Evolutionary conservation across 2,888 invertebrate genomes (phyloP).

Genomic region (Harpalus rubripes): DNA sequence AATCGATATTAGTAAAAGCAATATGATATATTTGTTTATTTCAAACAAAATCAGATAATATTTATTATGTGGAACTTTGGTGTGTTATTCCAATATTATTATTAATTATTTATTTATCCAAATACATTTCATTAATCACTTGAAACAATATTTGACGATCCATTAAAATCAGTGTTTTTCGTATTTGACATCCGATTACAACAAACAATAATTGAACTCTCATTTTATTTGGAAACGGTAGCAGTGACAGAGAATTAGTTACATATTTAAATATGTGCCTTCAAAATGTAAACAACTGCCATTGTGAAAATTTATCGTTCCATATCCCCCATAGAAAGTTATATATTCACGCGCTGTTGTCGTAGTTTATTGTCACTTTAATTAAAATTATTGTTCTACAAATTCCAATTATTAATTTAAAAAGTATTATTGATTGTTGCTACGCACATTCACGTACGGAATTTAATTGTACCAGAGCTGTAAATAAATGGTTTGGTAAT

Average conservation of each 20-base stretch:
- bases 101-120: neutral
- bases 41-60: neutral
- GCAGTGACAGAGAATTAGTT: slow-evolving; percentile 3
- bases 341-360: slow-evolving; percentile 30
- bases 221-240: slow-evolving; percentile 20
- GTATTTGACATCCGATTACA: slow-evolving; percentile 1
- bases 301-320: slow-evolving; percentile 29
- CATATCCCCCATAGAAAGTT: neutral
- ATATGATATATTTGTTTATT: neutral
- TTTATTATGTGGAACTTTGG: neutral
- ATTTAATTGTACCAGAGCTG: neutral
- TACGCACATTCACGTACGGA: neutral
- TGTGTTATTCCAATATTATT: neutral
- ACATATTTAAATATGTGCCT: slow-evolving; percentile 26
- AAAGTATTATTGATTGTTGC: slow-evolving; percentile 21
- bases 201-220: slow-evolving; percentile 8
- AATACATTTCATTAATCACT: slow-evolving; percentile 12
- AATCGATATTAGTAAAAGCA: neutral
- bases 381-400: slow-evolving; percentile 52
- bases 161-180: slow-evolving; percentile 22
- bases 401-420: slow-evolving; percentile 14
- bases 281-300: slow-evolving; percentile 23
- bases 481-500: neutral
- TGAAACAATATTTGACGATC: slow-evolving; percentile 1
- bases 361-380: slow-evolving; percentile 44